Evolutionary conservation across 2,113 vertebrate genomes (phyloP), one percentile per base, ranked within the genome.

Genomic region (Microcebus lehilahytsara): DNA sequence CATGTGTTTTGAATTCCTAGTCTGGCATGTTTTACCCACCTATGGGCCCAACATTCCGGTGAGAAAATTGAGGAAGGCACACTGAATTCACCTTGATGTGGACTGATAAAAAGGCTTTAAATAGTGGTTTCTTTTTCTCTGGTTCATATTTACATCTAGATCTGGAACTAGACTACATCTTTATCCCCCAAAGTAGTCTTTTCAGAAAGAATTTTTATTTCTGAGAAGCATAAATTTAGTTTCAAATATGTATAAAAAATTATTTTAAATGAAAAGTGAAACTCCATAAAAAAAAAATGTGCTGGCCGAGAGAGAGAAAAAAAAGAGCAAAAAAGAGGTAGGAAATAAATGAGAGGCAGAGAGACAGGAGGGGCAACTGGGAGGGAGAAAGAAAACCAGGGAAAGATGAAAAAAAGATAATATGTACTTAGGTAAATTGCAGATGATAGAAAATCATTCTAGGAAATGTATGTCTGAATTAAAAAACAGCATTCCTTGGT

Each of bases 361-460:
- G 11, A 51, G 10, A 23, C 17, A 7, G 6, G 3, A 40, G 8
- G 81, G 6, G 5, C 11, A 32, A 34, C 32, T 20, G 34, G 23
- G 13, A 77, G 25, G 25, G 12, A 87, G 27, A 85, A 60, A 23
- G 37, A 69, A 81, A 92, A n/a, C 12, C 17, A 17, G 37, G 10
- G 34, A 37, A 42, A 58, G 32, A n/a, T 20, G 11, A n/a, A 12
- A 27, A 64, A 67, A 95, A 77, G 78, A 77, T 84, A 66, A 37
- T 74, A 46, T 51, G 62, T 64, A 74, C 49, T 83, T 75, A 46
- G 58, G 85, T 74, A 86, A 92, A 89, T 89, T 60, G 64, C 10
- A 91, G 77, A 84, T 11, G 42, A 84, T 6, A 46, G 67, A 86
- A 85, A 83, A 80, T n/a, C 42, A 93, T 96, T 94, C 49, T 46